Conservation (phyloP, 2,113 vertebrate genomes). For the Erinaceus europaeus region DNA sequence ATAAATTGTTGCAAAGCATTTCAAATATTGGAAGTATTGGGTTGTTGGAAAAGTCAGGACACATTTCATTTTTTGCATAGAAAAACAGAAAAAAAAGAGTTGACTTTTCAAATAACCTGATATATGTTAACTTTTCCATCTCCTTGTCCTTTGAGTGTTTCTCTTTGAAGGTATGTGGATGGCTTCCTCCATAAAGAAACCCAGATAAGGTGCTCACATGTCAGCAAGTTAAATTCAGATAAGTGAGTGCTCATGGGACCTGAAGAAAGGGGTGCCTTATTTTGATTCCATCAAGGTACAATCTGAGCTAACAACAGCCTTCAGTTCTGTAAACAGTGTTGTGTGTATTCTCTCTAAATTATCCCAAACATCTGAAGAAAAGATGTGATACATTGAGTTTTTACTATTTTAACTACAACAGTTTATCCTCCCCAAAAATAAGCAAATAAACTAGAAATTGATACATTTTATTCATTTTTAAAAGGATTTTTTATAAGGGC, state of each 20-base stretch:
- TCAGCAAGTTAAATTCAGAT: not conserved
- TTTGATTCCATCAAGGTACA: not conserved
- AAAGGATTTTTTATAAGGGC: not conserved
- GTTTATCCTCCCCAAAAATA: not conserved
- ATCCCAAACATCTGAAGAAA: not conserved
- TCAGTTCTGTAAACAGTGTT: rapidly evolving
- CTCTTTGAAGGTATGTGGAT: not conserved
- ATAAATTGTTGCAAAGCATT: not conserved
- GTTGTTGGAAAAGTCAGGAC: too few species aligned
- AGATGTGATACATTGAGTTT: not conserved
- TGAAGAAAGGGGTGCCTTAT: not conserved
- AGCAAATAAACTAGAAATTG: not conserved
- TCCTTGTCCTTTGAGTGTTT: not conserved
- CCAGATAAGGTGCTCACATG: not conserved
- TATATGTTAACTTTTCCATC: not conserved
- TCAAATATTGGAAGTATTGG: too few species aligned
- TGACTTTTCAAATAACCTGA: too few species aligned
- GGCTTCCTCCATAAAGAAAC: not conserved
- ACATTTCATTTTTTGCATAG: too few species aligned
- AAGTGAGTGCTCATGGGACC: not conserved
- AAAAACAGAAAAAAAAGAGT: too few species aligned
- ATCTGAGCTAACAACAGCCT: not conserved
- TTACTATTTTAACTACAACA: not conserved
- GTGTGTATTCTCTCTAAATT: not conserved
- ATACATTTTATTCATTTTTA: not conserved